Evolutionary conservation across 2,113 vertebrate genomes (phyloP).

Genomic region (Lota lota): DNA sequence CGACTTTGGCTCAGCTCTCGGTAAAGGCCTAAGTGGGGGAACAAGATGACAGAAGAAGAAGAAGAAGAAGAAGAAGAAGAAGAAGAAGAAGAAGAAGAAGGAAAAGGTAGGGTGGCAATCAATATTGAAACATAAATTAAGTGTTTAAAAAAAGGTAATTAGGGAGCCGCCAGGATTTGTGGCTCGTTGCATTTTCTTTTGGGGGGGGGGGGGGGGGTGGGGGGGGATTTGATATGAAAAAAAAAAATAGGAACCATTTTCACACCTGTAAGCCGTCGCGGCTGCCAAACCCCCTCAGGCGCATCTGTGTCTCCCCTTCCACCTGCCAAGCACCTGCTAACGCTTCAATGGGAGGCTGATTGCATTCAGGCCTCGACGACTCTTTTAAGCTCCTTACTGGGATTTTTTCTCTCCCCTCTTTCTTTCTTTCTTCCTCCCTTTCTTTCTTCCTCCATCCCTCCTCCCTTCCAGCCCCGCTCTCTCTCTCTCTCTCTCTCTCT

Average conservation of each 20-base stretch:
- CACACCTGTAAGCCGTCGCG: constrained; percentile 95
- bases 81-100: constrained; percentile 36
- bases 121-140: constrained; percentile 98
- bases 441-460: too few species aligned
- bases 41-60: too few species aligned
- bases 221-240: neutral
- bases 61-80: too few species aligned
- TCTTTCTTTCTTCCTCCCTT: too few species aligned
- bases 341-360: constrained; percentile 98
- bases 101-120: constrained; percentile 84
- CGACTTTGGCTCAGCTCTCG: constrained; percentile 32
- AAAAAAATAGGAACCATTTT: constrained; percentile 45
- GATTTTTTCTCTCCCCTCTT: neutral
- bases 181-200: too few species aligned
- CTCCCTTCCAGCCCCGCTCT: neutral
- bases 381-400: constrained; percentile 97
- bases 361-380: constrained; percentile 89
- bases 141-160: constrained; percentile 95
- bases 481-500: neutral
- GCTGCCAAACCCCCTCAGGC: constrained; percentile 77
- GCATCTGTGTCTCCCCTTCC: constrained; percentile 90
- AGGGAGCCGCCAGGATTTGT: constrained; percentile 81
- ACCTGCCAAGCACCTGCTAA: constrained; percentile 99
- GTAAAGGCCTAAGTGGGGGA: too few species aligned
- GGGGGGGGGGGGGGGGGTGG: neutral